Evolutionary conservation across 2,888 invertebrate species (phyloP), one percentile per base, ranked within the genome.

Genomic region (Caenorhabditis zanzibari): DNA sequence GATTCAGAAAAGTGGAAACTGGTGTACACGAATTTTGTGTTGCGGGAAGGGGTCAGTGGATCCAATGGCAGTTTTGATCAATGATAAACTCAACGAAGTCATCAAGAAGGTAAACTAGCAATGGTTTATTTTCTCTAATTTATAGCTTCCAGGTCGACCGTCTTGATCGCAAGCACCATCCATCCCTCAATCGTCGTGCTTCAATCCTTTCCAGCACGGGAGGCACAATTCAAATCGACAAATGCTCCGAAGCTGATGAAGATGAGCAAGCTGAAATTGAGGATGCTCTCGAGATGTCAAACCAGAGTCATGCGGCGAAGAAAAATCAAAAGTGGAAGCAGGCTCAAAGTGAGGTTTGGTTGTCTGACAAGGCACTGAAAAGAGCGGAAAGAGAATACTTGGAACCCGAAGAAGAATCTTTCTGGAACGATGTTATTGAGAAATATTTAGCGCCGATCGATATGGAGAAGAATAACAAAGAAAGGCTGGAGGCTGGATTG

Each of bases 361-460:
- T 91, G 10, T 71, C 64, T 10, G 90, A 90, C 38, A 88, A 87
- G 74, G 52, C 81, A 6, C 49, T 87, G 59, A 83, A 81, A 44
- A 76, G 87, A 75, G 97, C 97, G 63, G 96, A 96, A 93, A 95
- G 97, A 22, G 96, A 96, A 91, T 96, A 95, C 91, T 94, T 99
- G 76, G 92, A 92, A 28, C 95, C 95, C 19, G 95, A 96, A 86
- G 94, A 95, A 84, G 98, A 99, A 94, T 79, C 94, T 73, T 99
- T 99, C 93, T 99, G 98, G 98, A 96, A 95, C 92, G 97, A 97
- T 90, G 94, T 99, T 73, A 95, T 99, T 87, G 96, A 96, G 82
- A 96, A 97, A 94, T 90, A 99, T 94, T 94, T 98, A 72, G 96
- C 95, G 92, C 98, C 98, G 3, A 96, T 98, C 90, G 96, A 96